Evolutionary conservation across 2,888 invertebrate species (phyloP), one percentile per base, ranked within the genome.

Genomic region (Polietes domitor): DNA sequence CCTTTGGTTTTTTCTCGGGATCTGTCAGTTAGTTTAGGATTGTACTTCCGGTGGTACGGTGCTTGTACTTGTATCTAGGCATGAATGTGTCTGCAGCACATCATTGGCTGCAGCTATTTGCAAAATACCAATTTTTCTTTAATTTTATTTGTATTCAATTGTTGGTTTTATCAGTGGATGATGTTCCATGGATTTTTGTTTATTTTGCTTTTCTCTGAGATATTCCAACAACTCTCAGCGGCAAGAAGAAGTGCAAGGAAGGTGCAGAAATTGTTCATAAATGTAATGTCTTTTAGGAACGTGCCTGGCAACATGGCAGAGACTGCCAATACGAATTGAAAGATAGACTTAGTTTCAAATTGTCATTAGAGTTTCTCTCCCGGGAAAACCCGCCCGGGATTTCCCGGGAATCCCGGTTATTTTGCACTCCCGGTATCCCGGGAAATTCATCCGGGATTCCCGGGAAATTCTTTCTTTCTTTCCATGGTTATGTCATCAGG

Each of bases 91-190:
- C 41, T 53, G 58, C 58, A 0, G 70, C 28, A 7, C 24, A n/a
- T n/a, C n/a, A 68, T 58, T 19, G 70, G 47, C 17, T 70, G 4
- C 58, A 50, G 71, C 32, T 50, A 70, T 70, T 70, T 47, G 70
- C n/a, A 47, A 47, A 70, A 47, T 70, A 50, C 28, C 50, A 70
- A 70, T n/a, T 73, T 63, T n/a, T 53, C 41, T 21, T 58, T 74
- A 75, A 75, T 53, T 63, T 73, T 70, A 73, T 83, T 71, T 80
- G 15, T 19, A 24, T 77, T 83, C 63, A 77, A 77, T 80, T 68
- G 73, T 19, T 63, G 63, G 63, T 37, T 32, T 32, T 37, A 32
- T 15, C 63, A 37, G 32, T 37, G 37, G 63, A 63, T 37, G 55
- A 21, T 55, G 63, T 37, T n/a, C 32, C 63, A 32, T 63, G 37